Evolutionary conservation across 1,140 invertebrate genomes (phyloP).

Genomic region (Leguminivora glycinivorella): DNA sequence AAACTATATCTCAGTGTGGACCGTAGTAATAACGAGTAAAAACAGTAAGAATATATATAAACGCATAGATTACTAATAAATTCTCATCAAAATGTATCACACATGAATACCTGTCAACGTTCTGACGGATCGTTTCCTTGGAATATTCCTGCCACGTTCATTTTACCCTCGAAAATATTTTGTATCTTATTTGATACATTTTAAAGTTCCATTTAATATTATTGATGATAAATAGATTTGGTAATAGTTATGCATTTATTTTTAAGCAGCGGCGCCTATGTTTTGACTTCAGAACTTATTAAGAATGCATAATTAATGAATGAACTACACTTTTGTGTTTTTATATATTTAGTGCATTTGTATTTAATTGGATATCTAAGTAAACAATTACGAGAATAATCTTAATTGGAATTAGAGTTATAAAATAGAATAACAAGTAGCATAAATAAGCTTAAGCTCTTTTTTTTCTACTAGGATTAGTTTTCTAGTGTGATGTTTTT

Average conservation of each 20-base stretch:
- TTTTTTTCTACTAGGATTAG: no score
- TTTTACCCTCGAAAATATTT: slow-evolving; percentile 1
- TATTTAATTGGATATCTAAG: neutral
- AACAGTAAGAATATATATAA: slow-evolving; percentile 9
- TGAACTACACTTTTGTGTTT: neutral
- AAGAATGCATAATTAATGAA: slow-evolving; percentile 24
- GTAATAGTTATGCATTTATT: neutral
- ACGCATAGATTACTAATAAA: slow-evolving; percentile 35
- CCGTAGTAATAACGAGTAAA: neutral
- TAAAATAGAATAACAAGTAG: no score
- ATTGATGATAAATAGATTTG: neutral
- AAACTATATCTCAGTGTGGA: neutral
- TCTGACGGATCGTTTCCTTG: slow-evolving; percentile 49
- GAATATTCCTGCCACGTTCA: slow-evolving; percentile 12
- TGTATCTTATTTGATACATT: neutral
- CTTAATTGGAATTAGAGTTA: no score
- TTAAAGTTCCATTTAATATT: neutral
- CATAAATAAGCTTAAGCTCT: no score
- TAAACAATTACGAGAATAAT: neutral
- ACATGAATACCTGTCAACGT: slow-evolving; percentile 41
- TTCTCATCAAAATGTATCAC: slow-evolving; percentile 46
- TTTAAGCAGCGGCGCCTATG: slow-evolving; percentile 5
- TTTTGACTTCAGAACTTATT: slow-evolving; percentile 13
- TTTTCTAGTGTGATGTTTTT: no score
- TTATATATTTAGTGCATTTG: neutral